phyloP scores from a whole-genome alignment of 2,888 invertebrate species.

The Thymelicus sylvestris region DNA sequence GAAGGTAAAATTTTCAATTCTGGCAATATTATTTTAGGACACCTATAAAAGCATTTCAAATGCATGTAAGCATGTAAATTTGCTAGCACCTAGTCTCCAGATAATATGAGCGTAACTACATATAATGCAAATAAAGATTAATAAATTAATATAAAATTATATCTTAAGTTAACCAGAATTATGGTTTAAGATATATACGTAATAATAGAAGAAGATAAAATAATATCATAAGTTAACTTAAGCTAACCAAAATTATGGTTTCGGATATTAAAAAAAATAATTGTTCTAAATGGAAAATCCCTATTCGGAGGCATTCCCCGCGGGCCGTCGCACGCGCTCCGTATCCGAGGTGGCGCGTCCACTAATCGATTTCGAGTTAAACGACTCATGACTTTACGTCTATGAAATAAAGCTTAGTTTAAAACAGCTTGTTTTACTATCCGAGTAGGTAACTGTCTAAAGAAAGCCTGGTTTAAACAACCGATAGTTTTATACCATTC shows the following conservation, averaged over 20 bases:
- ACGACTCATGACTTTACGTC: conserved; percentile 38
- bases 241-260: too few relatives aligned
- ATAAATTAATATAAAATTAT: too few relatives aligned
- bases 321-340: conserved; percentile 58
- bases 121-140: too few relatives aligned
- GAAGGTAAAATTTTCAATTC: too few relatives aligned
- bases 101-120: too few relatives aligned
- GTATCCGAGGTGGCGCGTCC: conserved; percentile 52
- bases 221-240: too few relatives aligned
- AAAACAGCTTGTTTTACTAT: conserved; percentile 16
- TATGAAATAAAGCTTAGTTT: conserved; percentile 29
- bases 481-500: background rate
- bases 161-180: too few relatives aligned
- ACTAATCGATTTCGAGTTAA: conserved; percentile 32
- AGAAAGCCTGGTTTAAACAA: conserved; percentile 2
- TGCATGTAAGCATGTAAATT: too few relatives aligned
- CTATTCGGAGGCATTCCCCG: conserved; percentile 70
- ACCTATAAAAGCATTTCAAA: too few relatives aligned
- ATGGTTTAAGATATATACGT: background rate
- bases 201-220: too few relatives aligned
- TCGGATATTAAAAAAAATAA: background rate
- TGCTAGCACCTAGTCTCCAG: too few relatives aligned
- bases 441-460: conserved; percentile 12
- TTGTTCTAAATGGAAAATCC: background rate
- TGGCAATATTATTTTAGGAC: too few relatives aligned